A percentile compares a stretch with the other conserved stretches of the same genome.
Evolutionary conservation across 2,888 invertebrate species (phyloP).

Genomic region (Trissoscelio sp.): DNA sequence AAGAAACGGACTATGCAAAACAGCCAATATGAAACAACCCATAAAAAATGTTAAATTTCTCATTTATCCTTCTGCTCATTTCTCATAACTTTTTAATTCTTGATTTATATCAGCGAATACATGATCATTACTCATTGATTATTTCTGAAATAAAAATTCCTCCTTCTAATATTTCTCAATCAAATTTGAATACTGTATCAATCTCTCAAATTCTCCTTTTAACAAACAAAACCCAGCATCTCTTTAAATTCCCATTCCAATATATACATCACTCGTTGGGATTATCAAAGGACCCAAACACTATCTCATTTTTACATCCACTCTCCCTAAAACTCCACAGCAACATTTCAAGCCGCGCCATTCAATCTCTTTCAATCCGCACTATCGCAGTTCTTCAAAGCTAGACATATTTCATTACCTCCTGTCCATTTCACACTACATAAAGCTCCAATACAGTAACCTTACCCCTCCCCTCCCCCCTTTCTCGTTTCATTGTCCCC

Average conservation of each 20-base stretch:
- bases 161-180: no score
- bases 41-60: no score
- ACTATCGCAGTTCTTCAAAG: not conserved
- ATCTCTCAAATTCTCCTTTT: no score
- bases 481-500: not conserved
- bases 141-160: no score
- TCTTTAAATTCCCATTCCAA: not conserved
- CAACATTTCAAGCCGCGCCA: not conserved
- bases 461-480: no score
- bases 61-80: no score
- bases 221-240: not conserved
- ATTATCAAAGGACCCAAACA: constrained; percentile 19
- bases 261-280: not conserved
- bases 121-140: no score
- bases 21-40: no score
- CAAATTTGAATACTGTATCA: no score
- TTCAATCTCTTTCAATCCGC: constrained; percentile 3
- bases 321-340: not conserved
- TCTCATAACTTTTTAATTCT: no score
- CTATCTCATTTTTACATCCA: constrained; percentile 6
- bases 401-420: constrained; percentile 47
- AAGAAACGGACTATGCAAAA: no score
- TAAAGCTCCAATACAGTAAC: constrained; percentile 16
- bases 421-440: constrained; percentile 51
- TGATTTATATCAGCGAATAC: no score